Evolutionary conservation across 2,113 vertebrate species (phyloP).

Genomic region (Crotalus helleri): DNA sequence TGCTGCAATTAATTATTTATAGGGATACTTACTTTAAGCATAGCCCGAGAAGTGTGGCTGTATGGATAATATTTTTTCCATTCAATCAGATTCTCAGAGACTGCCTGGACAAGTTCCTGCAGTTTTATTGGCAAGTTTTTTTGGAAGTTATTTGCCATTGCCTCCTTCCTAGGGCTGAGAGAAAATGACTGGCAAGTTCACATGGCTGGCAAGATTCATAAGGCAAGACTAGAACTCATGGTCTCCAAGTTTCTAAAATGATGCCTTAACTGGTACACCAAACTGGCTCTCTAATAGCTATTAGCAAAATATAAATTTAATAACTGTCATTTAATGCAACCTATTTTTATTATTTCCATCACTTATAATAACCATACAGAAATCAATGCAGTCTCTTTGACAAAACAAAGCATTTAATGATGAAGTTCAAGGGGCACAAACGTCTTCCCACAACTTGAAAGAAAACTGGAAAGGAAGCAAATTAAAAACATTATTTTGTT

Average conservation of each 20-base stretch:
- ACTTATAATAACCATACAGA: slow-evolving; percentile 52
- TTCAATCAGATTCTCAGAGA: background rate
- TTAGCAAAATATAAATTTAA: slow-evolving; percentile 50
- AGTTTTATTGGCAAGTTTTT: background rate
- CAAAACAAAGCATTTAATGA: slow-evolving; percentile 18
- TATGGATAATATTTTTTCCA: background rate
- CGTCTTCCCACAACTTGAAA: slow-evolving; percentile 45
- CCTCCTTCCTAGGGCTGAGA: background rate
- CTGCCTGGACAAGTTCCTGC: background rate
- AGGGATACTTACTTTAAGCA: background rate
- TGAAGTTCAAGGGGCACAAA: slow-evolving; percentile 37
- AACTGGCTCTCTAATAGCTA: slow-evolving; percentile 55
- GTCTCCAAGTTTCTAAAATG: background rate
- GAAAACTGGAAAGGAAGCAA: slow-evolving; percentile 43
- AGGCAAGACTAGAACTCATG: background rate
- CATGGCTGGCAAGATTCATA: background rate
- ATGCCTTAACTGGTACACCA: slow-evolving; percentile 1
- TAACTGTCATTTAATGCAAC: slow-evolving; percentile 31
- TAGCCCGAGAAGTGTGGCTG: background rate
- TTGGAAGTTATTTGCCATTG: background rate
- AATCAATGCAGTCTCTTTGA: slow-evolving; percentile 54
- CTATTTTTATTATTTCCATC: slow-evolving; percentile 49
- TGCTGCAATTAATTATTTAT: background rate
- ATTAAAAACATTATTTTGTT: slow-evolving; percentile 46
- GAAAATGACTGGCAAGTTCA: background rate